Base-by-base conservation (phyloP, 2,888 invertebrate genomes). In the Heliothis peltigera region DNA sequence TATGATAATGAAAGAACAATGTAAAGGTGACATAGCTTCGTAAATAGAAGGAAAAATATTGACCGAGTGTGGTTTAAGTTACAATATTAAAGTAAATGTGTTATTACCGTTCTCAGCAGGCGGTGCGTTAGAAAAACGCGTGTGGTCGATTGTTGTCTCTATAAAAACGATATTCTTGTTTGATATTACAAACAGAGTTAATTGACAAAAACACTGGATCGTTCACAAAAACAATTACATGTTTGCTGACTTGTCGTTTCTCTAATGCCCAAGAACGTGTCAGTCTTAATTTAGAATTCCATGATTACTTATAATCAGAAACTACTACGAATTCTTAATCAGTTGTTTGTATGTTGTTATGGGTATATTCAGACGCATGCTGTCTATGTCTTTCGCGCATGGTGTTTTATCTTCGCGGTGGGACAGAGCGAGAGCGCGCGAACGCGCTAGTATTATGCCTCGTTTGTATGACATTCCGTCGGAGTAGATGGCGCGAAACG, bases 401-500 rank as follows among this genome's bases (percentile, higher is more conserved):
- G 82, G 80, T 70, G 76, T 73, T 71, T 87, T 88, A 88, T 89
- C 87, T 88, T 87, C 77, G 32, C 54, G 58, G 43, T 54, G 65
- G 64, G 70, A 76, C 67, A 74, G 79, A 59, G 75, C 54, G 80
- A 62, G 49, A 59, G 70, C 74, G 70, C 74, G 70, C 75, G 70
- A 74, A 70, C 77, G 79, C 79, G 59, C 53, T 55, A 72, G 75
- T 70, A 74, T 64, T 73, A 65, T 64, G 67, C 59, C 75, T 59
- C 62, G 58, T 61, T 59, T 67, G 49, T 57, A 70, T 69, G 69
- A 87, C 91, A 92, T 90, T 91, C 89, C 89, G 87, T 71, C 83
- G 80, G 75, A 86, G 88, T 86, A 70, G 80, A 85, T 82, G 84
- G 81, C 83, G 86, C 86, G 86, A 82, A 83, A 72, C 86, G 87